Percentiles rank a stretch among this genome's conserved stretches.
Conservation (phyloP, 2,888 invertebrate genomes). For the Xanthorhoe designata region DNA sequence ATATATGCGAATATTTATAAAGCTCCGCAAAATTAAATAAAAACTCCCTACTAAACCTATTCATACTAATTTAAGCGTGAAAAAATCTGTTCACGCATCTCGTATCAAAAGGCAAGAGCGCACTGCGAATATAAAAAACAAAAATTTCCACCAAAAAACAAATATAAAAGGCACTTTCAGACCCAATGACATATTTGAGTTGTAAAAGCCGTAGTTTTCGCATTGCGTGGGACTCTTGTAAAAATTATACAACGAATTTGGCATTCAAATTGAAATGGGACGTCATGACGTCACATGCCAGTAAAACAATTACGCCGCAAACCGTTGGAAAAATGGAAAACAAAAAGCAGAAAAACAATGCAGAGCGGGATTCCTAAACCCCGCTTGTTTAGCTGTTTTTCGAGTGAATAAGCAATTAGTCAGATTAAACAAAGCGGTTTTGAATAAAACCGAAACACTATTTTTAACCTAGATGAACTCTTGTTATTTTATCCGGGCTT, state of each 20-base stretch:
- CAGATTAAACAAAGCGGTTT: background rate
- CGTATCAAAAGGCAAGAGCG: conserved; percentile 3
- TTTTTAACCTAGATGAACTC: too few relatives aligned
- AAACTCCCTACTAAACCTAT: conserved; percentile 8
- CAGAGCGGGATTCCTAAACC: conserved; percentile 31
- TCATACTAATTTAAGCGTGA: conserved; percentile 20
- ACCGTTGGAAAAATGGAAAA: conserved; percentile 51
- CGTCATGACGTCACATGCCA: conserved; percentile 51
- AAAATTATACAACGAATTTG: conserved; percentile 57
- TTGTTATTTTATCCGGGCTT: too few relatives aligned
- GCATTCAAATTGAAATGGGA: conserved; percentile 63
- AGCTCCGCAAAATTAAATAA: conserved; percentile 17
- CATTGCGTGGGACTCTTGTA: conserved; percentile 38
- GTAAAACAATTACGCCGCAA: conserved; percentile 65
- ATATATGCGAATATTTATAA: conserved; percentile 8
- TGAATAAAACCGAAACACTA: background rate
- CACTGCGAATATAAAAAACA: conserved; percentile 14
- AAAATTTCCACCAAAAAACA: background rate
- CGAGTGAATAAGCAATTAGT: conserved; percentile 11
- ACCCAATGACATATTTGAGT: background rate
- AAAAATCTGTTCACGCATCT: conserved; percentile 25
- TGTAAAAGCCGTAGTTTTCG: background rate
- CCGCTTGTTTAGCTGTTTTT: conserved; percentile 7
- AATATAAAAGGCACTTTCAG: background rate
- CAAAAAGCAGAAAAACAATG: conserved; percentile 26